phyloP scores from a whole-genome alignment of 1,140 invertebrate species.

The Drosophila nebulosa region DNA sequence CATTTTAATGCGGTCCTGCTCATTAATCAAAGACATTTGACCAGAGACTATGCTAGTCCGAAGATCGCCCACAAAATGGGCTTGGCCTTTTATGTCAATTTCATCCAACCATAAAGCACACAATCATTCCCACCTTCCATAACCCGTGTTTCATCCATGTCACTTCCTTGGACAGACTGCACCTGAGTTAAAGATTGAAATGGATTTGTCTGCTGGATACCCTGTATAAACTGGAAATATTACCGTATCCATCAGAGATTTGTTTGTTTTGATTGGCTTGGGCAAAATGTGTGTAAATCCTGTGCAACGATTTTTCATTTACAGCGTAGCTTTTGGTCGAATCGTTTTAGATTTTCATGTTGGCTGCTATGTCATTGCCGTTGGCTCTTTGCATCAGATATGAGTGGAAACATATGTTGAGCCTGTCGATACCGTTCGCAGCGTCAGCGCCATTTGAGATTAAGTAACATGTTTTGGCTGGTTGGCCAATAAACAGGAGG shows the following conservation, averaged over 20 bases:
- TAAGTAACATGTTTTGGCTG: constrained; percentile 62
- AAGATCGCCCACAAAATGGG: constrained; percentile 26
- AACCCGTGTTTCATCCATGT: not conserved
- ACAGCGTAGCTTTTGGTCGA: not conserved
- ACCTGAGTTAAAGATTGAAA: constrained; percentile 28
- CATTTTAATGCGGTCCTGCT: constrained; percentile 7
- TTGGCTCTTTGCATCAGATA: constrained; percentile 68
- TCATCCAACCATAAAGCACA: constrained; percentile 35
- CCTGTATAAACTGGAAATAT: not conserved
- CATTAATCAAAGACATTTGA: constrained; percentile 44
- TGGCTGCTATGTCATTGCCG: constrained; percentile 66
- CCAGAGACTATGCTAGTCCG: too few relatives aligned
- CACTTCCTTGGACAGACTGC: constrained; percentile 39
- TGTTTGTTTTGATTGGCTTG: too few relatives aligned
- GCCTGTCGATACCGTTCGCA: constrained; percentile 52
- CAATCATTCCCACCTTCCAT: constrained; percentile 3
- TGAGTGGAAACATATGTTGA: constrained; percentile 67
- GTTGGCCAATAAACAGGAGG: constrained; percentile 69
- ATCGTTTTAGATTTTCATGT: constrained; percentile 8
- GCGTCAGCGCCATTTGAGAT: constrained; percentile 71
- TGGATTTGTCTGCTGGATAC: not conserved
- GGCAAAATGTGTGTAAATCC: too few relatives aligned
- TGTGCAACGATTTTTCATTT: not conserved
- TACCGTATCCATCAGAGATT: too few relatives aligned
- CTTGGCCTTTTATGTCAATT: constrained; percentile 58